phyloP scores from a whole-genome alignment of 2,888 invertebrate genomes.

The Lacanobia oleracea region DNA sequence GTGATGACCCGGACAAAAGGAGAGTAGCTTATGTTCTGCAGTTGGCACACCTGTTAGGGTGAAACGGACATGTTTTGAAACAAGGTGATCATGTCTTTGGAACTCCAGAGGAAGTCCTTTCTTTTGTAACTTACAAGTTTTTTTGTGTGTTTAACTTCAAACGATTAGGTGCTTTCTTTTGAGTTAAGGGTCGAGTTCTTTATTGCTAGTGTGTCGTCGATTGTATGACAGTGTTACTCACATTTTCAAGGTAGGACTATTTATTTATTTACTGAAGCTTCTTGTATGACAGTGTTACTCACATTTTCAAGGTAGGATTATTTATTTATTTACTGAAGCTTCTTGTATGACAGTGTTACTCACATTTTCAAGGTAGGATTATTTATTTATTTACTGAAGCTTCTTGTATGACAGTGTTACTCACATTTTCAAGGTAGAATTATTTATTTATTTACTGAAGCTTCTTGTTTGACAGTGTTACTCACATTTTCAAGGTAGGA shows the following conservation, averaged over 20 bases:
- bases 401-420: neutral
- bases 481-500: neutral
- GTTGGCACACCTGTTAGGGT: constrained; percentile 53
- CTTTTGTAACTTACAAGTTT: constrained; percentile 35
- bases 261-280: neutral
- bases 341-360: neutral
- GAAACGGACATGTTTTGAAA: constrained; percentile 50
- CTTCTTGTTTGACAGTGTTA: neutral
- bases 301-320: neutral
- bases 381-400: neutral
- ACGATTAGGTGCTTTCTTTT: constrained; percentile 9
- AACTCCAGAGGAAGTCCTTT: constrained; percentile 34
- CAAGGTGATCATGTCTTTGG: constrained; percentile 53
- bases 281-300: neutral
- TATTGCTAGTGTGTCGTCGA: neutral
- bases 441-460: neutral
- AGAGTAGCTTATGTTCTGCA: constrained; percentile 50
- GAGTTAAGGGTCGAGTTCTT: neutral
- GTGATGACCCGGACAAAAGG: constrained; percentile 53
- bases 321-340: neutral
- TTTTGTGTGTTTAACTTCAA: constrained; percentile 32
- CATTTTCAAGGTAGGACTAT: neutral
- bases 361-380: neutral
- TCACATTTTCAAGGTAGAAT: neutral
- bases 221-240: neutral